Conservation (phyloP, 2,888 invertebrate genomes). For the Drosophila algonquin region DNA sequence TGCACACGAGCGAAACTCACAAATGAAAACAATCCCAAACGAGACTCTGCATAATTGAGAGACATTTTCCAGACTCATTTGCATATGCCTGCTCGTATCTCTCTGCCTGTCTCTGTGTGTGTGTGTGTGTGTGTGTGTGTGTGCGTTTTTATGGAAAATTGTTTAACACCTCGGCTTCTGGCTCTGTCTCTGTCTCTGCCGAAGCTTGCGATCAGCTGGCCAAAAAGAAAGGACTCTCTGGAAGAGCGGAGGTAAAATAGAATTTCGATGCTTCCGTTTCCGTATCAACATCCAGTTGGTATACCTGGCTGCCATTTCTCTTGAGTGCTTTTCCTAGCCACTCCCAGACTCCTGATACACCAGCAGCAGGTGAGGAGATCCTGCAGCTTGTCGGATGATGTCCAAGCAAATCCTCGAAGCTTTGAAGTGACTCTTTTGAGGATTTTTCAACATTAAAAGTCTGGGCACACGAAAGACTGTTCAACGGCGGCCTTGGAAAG, state of each 20-base stretch:
- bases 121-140: conserved; percentile 31
- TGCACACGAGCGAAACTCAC: conserved; percentile 73
- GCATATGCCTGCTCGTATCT: conserved; percentile 42
- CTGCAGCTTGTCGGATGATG: neutral
- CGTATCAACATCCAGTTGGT: too few species aligned
- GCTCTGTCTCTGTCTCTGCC: conserved; percentile 40
- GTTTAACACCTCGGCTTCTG: conserved; percentile 56
- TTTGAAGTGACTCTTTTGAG: neutral
- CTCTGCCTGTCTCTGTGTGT: neutral
- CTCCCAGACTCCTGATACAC: neutral
- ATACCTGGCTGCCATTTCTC: too few species aligned
- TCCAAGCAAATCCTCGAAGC: neutral
- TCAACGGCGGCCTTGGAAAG: too few species aligned
- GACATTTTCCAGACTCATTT: conserved; percentile 68
- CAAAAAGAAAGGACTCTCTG: neutral
- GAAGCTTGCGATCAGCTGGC: conserved; percentile 24
- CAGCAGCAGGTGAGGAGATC: neutral
- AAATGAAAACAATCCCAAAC: conserved; percentile 30
- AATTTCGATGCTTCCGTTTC: too few species aligned
- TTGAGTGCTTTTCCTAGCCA: too few species aligned
- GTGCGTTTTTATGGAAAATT: conserved; percentile 51
- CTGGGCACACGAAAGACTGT: too few species aligned
- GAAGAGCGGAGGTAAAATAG: neutral
- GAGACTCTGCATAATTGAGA: conserved; percentile 68
- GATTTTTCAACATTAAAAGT: neutral